Evolutionary conservation across 2,113 vertebrate species (phyloP).

Genomic region (Choloepus hoffmanni): DNA sequence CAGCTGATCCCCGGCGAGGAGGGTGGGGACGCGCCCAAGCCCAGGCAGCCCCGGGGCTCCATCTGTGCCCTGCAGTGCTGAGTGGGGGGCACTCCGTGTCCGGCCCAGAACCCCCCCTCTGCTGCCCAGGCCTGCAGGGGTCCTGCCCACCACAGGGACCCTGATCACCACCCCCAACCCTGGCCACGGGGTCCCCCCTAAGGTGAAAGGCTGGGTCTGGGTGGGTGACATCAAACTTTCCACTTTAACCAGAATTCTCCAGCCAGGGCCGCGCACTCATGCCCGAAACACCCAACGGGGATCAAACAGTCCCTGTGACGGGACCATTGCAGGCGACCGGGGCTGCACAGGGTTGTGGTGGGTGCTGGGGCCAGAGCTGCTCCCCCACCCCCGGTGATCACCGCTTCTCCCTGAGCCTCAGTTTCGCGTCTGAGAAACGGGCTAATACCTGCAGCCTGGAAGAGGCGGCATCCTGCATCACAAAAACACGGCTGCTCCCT

Average conservation of each 20-base stretch:
- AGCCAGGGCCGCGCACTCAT: rapidly evolving
- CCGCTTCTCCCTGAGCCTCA: neutral
- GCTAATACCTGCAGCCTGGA: rapidly evolving
- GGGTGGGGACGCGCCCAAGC: neutral
- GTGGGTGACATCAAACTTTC: neutral
- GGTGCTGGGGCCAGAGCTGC: neutral
- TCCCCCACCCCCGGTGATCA: rapidly evolving
- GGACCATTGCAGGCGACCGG: rapidly evolving
- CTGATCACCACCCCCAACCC: rapidly evolving
- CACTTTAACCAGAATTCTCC: neutral
- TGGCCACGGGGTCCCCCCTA: rapidly evolving
- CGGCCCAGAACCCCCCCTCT: neutral
- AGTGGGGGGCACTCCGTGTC: rapidly evolving
- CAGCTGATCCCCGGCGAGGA: constrained; percentile 28
- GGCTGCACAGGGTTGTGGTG: too few relatives aligned
- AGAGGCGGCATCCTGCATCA: neutral
- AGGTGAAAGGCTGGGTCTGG: rapidly evolving
- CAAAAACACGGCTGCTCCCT: rapidly evolving
- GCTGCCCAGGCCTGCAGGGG: neutral
- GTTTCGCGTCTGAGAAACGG: neutral
- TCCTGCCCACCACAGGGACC: rapidly evolving
- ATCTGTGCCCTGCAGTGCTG: neutral
- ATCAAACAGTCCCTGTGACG: rapidly evolving
- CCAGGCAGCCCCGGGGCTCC: rapidly evolving
- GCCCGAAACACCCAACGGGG: too few relatives aligned